These are phyloP conservation scores for Epirrhoe alternata DNA, from an alignment of 2,888 invertebrate genomes.

Conservation along the genomic window DNA sequence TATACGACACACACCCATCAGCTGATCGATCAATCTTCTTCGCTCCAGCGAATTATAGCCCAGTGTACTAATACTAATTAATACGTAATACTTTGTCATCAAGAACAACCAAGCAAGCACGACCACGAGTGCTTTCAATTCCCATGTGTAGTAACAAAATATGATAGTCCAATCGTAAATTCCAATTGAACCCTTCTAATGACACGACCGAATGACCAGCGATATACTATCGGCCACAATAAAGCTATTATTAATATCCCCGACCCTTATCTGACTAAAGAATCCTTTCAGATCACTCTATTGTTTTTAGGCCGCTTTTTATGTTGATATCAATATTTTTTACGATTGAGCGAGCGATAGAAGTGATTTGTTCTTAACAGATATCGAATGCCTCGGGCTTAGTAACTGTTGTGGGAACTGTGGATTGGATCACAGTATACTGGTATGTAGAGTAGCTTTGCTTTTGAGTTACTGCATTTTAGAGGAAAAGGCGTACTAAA, in stretches of 20 bases:
- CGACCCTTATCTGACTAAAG: constrained; percentile 74
- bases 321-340: constrained; percentile 83
- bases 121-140: no score
- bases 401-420: constrained; percentile 55
- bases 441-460: constrained; percentile 1
- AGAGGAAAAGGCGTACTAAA: no score
- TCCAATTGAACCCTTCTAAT: constrained; percentile 49
- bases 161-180: constrained; percentile 12
- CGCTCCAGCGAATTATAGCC: no score
- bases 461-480: neutral
- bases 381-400: constrained; percentile 60
- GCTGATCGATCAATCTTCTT: no score
- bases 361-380: constrained; percentile 81
- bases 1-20: no score
- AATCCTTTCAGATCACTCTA: constrained; percentile 83
- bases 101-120: no score
- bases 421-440: constrained; percentile 57
- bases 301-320: constrained; percentile 83
- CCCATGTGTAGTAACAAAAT: neutral
- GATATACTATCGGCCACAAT: constrained; percentile 58
- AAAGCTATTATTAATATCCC: constrained; percentile 80
- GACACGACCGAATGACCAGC: constrained; percentile 67
- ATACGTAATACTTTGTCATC: no score
- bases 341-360: constrained; percentile 80
- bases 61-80: no score